phyloP scores from a whole-genome alignment of 2,888 invertebrate genomes.

The Erebia ligea region DNA sequence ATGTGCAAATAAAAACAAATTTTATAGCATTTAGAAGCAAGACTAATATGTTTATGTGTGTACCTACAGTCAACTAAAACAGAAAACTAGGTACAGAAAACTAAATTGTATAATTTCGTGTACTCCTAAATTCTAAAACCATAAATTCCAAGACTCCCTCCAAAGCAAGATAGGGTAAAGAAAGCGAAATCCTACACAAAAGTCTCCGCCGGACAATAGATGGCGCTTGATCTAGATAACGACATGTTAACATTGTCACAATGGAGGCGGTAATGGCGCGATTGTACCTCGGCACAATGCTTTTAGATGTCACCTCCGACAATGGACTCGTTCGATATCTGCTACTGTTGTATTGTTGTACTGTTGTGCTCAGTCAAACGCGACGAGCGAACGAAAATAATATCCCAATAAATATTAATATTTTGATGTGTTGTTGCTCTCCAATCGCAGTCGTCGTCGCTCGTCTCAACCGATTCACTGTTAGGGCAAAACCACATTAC shows the following conservation, averaged over 20 bases:
- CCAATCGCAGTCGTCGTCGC: background rate
- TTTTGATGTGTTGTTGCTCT: background rate
- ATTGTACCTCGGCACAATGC: constrained; percentile 80
- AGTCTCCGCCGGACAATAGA: constrained; percentile 77
- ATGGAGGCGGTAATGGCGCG: constrained; percentile 79
- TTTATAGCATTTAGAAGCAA: too few species aligned
- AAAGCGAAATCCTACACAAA: constrained; percentile 60
- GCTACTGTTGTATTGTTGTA: constrained; percentile 53
- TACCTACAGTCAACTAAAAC: too few species aligned
- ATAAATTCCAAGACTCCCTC: constrained; percentile 11
- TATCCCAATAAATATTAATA: constrained; percentile 41
- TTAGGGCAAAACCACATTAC: too few species aligned
- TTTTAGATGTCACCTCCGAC: constrained; percentile 78
- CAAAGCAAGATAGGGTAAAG: constrained; percentile 16
- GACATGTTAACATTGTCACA: constrained; percentile 83
- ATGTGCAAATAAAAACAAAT: too few species aligned
- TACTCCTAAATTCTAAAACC: background rate
- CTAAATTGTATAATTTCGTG: too few species aligned
- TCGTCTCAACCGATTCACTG: too few species aligned
- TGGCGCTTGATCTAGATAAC: constrained; percentile 82
- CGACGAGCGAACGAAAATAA: constrained; percentile 67
- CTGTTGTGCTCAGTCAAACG: constrained; percentile 68
- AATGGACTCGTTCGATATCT: constrained; percentile 75
- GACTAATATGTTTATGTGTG: too few species aligned
- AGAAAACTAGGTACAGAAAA: too few species aligned